Percentiles rank a stretch among this genome's conserved stretches.
These are phyloP conservation scores for Berghia stephanieae DNA, from an alignment of 1,140 invertebrate genomes.

Conservation along the genomic window DNA sequence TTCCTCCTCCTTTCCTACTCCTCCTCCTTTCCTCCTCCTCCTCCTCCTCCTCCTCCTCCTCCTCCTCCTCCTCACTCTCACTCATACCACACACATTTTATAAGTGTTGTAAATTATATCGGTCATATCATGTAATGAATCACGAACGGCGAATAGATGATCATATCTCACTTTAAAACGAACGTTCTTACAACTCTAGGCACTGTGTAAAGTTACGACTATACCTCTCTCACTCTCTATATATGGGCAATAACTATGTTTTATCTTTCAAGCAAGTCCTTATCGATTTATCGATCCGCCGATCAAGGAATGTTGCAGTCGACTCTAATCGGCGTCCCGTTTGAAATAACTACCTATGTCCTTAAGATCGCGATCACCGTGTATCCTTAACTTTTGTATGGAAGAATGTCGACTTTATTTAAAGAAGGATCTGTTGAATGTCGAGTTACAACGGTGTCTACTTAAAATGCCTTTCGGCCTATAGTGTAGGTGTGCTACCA, in stretches of 20 bases:
- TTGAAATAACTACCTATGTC: too few relatives aligned
- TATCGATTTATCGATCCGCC: neutral
- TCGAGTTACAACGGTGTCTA: too few relatives aligned
- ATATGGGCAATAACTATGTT: neutral
- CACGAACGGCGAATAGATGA: neutral
- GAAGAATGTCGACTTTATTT: too few relatives aligned
- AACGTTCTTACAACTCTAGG: constrained; percentile 34
- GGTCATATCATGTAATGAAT: neutral
- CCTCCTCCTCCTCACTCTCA: neutral
- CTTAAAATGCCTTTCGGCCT: too few relatives aligned
- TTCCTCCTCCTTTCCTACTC: neutral
- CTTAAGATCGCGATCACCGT: too few relatives aligned
- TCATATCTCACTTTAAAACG: constrained; percentile 16
- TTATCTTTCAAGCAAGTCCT: neutral
- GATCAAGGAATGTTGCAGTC: neutral
- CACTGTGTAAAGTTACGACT: neutral
- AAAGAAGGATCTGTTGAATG: too few relatives aligned
- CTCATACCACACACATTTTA: neutral
- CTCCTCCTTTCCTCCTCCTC: neutral
- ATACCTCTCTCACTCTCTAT: neutral
- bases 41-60: neutral
- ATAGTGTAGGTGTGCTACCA: too few relatives aligned
- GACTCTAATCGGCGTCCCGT: too few relatives aligned
- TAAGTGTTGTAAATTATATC: neutral
- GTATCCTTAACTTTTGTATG: too few relatives aligned